Evolutionary conservation across 2,888 invertebrate genomes (phyloP).

Genomic region (Galeruca laticollis): DNA sequence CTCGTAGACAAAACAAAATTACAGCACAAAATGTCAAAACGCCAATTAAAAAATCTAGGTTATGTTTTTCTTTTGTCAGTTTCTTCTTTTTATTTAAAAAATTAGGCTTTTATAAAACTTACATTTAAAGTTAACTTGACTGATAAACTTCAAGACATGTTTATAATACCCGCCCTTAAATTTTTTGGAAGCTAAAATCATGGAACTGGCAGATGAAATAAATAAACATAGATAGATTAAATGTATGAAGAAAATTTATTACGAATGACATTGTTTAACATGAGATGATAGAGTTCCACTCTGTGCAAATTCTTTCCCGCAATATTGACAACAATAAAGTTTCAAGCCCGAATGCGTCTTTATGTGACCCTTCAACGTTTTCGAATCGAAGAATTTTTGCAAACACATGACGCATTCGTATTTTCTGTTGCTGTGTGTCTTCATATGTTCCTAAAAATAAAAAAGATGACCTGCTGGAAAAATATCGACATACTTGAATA

Average conservation of each 20-base stretch:
- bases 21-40: too few relatives aligned
- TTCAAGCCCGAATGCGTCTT: constrained; percentile 60
- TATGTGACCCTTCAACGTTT: constrained; percentile 60
- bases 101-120: too few relatives aligned
- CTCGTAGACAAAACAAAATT: too few relatives aligned
- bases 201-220: too few relatives aligned
- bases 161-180: too few relatives aligned
- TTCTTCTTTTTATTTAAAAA: too few relatives aligned
- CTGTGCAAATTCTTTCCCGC: constrained; percentile 58
- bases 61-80: too few relatives aligned
- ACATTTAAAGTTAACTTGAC: too few relatives aligned
- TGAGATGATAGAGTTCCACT: constrained; percentile 52
- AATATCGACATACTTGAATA: constrained; percentile 20
- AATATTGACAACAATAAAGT: constrained; percentile 59
- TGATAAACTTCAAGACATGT: too few relatives aligned
- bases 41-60: too few relatives aligned
- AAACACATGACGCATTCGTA: constrained; percentile 61
- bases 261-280: constrained; percentile 47
- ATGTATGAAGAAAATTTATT: constrained; percentile 22
- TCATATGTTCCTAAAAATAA: constrained; percentile 60
- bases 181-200: too few relatives aligned
- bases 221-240: too few relatives aligned
- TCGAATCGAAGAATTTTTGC: constrained; percentile 60
- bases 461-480: constrained; percentile 25
- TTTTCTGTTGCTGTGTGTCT: constrained; percentile 58